Evolutionary conservation across 2,113 vertebrate species (phyloP).

Genomic region (Phrynosoma platyrhinos): DNA sequence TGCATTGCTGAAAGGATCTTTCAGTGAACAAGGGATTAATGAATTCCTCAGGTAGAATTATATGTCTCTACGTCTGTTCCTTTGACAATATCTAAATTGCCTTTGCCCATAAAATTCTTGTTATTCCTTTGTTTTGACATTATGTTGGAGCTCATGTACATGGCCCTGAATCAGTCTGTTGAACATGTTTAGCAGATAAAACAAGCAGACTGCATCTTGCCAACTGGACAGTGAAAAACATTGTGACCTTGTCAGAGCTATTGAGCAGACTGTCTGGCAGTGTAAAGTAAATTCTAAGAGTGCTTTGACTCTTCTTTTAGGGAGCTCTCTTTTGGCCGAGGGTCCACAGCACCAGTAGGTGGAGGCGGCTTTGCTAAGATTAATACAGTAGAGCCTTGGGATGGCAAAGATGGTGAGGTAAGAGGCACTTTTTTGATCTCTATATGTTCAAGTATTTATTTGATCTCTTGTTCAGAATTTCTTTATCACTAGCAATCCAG

Average conservation of each 20-base stretch:
- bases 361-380: slow-evolving; percentile 89
- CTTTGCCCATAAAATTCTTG: background rate
- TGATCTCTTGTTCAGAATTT: background rate
- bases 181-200: background rate
- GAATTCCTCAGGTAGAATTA: slow-evolving; percentile 82
- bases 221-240: background rate
- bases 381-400: slow-evolving; percentile 87
- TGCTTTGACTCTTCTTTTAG: slow-evolving; percentile 66
- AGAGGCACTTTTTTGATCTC: slow-evolving; percentile 52
- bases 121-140: background rate
- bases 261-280: background rate
- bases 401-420: slow-evolving; percentile 96
- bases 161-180: background rate
- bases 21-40: slow-evolving; percentile 90
- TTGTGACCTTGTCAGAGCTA: no score
- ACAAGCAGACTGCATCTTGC: background rate
- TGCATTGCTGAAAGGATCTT: slow-evolving; percentile 92
- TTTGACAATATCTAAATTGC: background rate
- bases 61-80: background rate
- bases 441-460: background rate
- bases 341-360: slow-evolving; percentile 90
- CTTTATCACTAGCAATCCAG: background rate
- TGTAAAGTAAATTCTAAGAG: background rate
- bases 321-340: slow-evolving; percentile 94
- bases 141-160: background rate